phyloP scores from a whole-genome alignment of 2,797 vertebrate genomes.

The Dipus sagitta region DNA sequence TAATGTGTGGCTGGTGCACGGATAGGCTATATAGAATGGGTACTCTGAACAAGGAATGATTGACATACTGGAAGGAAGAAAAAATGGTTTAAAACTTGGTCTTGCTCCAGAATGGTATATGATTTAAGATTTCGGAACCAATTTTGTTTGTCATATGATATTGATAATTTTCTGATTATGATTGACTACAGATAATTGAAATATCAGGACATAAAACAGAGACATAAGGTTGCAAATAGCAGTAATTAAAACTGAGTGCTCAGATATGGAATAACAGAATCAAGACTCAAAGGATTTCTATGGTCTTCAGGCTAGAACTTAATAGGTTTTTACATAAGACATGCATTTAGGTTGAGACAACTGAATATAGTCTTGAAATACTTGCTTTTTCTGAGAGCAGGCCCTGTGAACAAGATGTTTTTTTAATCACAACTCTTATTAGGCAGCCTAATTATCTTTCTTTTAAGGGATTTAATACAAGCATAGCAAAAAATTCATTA shows the following conservation, averaged over 20 bases:
- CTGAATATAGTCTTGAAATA: neutral
- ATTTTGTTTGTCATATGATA: neutral
- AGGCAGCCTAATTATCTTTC: neutral
- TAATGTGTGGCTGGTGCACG: neutral
- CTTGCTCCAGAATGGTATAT: neutral
- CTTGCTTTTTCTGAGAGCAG: slow-evolving; percentile 31
- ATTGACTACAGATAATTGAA: neutral
- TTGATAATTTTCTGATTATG: neutral
- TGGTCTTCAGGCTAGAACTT: neutral
- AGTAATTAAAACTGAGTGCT: slow-evolving; percentile 2
- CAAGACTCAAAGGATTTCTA: slow-evolving; percentile 26
- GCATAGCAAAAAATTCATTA: slow-evolving; percentile 22
- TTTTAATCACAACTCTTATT: neutral
- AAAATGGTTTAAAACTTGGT: no score
- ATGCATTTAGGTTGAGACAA: slow-evolving; percentile 16
- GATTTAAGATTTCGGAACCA: neutral
- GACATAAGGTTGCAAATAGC: neutral
- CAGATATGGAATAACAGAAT: neutral
- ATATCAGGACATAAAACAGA: neutral
- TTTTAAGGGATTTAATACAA: slow-evolving; percentile 12
- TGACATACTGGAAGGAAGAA: neutral
- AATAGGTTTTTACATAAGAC: slow-evolving; percentile 10
- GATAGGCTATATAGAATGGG: neutral
- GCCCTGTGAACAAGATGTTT: neutral
- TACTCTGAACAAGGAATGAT: neutral